Percentiles rank a stretch among this genome's conserved stretches.
These are phyloP conservation scores for Macrosoma leucophasiata DNA, from an alignment of 2,888 invertebrate genomes.

Conservation along the genomic window DNA sequence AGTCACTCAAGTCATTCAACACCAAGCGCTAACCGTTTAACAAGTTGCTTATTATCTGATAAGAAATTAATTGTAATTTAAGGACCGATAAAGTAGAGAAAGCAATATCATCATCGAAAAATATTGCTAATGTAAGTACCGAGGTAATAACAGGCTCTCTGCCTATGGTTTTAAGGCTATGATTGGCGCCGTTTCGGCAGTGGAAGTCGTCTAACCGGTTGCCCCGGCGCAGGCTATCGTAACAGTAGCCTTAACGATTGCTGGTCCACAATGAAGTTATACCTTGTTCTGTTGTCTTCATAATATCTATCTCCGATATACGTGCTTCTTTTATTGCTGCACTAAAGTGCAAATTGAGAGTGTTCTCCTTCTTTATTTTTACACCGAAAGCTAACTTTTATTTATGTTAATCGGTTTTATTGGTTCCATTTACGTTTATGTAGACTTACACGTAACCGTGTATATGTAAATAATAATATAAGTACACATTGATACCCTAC, in stretches of 20 bases:
- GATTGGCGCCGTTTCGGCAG: conserved; percentile 53
- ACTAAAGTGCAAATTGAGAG: too few relatives aligned
- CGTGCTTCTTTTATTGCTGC: too few relatives aligned
- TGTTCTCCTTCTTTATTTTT: too few relatives aligned
- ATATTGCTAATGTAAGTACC: conserved; percentile 7
- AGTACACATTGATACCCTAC: too few relatives aligned
- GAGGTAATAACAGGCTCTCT: conserved; percentile 36
- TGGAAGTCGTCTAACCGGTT: conserved; percentile 59
- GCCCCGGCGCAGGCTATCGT: conserved; percentile 38
- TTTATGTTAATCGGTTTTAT: too few relatives aligned
- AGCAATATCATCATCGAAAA: conserved; percentile 18
- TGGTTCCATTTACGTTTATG: too few relatives aligned
- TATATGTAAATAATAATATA: too few relatives aligned
- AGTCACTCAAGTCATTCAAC: too few relatives aligned
- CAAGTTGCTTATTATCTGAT: conserved; percentile 31
- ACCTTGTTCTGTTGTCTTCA: conserved; percentile 43
- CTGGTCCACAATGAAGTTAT: conserved; percentile 58
- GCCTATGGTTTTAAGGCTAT: conserved; percentile 43
- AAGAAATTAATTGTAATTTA: conserved; percentile 38
- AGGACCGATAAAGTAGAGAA: conserved; percentile 31
- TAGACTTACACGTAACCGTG: too few relatives aligned
- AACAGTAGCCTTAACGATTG: conserved; percentile 68
- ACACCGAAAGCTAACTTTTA: too few relatives aligned
- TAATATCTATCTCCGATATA: conserved; percentile 21
- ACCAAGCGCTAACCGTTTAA: conserved; percentile 26